phyloP scores from a whole-genome alignment of 2,113 vertebrate species.

The Caracal caracal region DNA sequence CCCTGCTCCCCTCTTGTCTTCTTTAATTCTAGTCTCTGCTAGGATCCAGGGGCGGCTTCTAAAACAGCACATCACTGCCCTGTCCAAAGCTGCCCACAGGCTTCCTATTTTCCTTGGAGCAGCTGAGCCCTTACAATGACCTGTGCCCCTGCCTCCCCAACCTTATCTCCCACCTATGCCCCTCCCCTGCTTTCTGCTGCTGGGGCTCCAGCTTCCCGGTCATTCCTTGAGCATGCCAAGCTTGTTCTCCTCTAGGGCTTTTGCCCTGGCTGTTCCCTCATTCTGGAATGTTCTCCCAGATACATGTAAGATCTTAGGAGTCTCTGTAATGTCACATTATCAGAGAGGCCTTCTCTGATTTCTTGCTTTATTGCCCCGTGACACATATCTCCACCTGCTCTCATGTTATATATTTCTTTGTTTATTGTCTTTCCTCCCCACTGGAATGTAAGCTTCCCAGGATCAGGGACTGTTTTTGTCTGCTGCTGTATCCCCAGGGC shows the following conservation, averaged over 20 bases:
- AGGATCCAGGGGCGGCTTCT: not conserved
- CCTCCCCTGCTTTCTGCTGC: not conserved
- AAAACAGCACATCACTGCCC: not conserved
- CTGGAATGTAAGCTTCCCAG: not conserved
- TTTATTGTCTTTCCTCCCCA: not conserved
- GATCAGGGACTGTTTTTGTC: not conserved
- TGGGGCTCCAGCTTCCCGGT: not conserved
- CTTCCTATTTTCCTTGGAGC: not conserved
- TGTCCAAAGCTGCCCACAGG: rapidly evolving
- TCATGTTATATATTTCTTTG: not conserved
- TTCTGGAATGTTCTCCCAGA: slow-evolving; percentile 17
- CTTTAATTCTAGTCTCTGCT: not conserved
- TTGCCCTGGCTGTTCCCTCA: not conserved
- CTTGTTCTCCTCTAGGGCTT: not conserved
- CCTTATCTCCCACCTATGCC: no score
- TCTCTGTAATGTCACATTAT: not conserved
- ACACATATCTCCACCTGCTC: not conserved
- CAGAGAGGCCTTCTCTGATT: not conserved
- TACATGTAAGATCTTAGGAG: not conserved
- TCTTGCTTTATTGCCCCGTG: not conserved
- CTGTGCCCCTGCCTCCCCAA: no score
- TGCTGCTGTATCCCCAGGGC: not conserved
- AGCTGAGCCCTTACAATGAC: not conserved
- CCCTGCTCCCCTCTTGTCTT: not conserved
- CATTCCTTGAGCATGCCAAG: not conserved